Base-by-base conservation (phyloP, 2,888 invertebrate species). In the Sceliomorpha sp. region DNA sequence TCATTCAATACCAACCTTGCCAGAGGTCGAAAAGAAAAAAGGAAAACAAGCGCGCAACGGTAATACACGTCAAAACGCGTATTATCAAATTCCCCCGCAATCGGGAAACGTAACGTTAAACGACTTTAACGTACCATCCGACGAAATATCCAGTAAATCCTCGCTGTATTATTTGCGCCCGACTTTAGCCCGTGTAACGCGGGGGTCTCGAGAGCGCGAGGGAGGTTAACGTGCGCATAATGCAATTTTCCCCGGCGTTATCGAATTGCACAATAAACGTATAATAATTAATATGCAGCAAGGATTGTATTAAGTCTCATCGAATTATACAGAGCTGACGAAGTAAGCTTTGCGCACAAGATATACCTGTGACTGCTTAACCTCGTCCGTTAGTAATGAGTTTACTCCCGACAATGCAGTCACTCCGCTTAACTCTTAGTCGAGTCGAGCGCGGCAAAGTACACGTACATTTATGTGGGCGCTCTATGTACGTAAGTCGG, bases 361-460 rank as follows among this genome's bases (percentile, higher is more conserved):
- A 72, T 60, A 69, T 53, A 64, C 67, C 62, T 66, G 63, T 63
- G 68, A 64, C 64, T 70, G 70, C 70, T 72, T 71, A 75, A 73
- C 67, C 67, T 64, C 62, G 34, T 40, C 60, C 67, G 50, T 66
- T 63, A 56, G 62, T 73, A 75, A 77, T 73, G 74, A 77, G 77
- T 74, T 73, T 71, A 71, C 68, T 63, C 55, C 48, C 51, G 40
- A 72, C 74, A 75, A 74, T 72, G 56, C 62, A 50, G 59, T 29
- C 44, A 42, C 40, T 44, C 37, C 17, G 60, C 58, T 55, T 59
- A 50, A 62, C 51, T 64, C 51, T 29, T 20, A 34, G 64, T 34
- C 4, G 50, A 42, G 44, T 39, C 42, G 40, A 39, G 34, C 34
- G 32, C 31, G 39, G 42, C 24, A 44, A 47, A 36, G 50, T 20